Evolutionary conservation across 2,797 vertebrate genomes (phyloP), one percentile per base, ranked within the genome.

Genomic region (Cygnus olor): DNA sequence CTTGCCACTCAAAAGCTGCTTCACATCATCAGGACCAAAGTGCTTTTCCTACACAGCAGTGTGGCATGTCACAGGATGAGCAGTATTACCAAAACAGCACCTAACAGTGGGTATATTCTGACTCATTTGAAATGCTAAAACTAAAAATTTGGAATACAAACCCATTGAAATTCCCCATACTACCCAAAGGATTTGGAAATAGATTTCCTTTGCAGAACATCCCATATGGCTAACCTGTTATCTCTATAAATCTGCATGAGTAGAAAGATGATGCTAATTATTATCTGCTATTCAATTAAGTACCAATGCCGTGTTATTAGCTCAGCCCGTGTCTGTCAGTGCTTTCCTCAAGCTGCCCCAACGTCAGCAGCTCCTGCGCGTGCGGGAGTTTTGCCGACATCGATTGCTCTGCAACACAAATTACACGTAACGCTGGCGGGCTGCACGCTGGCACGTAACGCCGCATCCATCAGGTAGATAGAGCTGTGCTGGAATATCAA

Each of bases 401-500:
- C 0, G 0, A 69, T 5, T 32, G 54, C 78, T 60, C 66, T 2
- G 2, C 19, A 56, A 80, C 78, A 42, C 83, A 28, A 68, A 79
- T 32, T 32, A 87, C 4, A 1, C 40, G 24, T 34, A 16, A 21
- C 4, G 1, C 22, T 20, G 74, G 73, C 27, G 3, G 47, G 89
- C 84, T 51, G 40, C 1, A 0, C 51, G 0, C 58, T 58, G 74
- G 77, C 80, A 82, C 32, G 38, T 56, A 85, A 71, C 11, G 47
- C 45, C 47, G 18, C 66, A 80, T 84, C 89, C 90, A 91, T 73
- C 80, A 95, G 80, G 88, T 92, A 97, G 93, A 96, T 84, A 81
- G 51, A 90, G 66, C 85, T 83, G 40, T 66, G 9, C 95, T 96
- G 97, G 95, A 95, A 96, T 95, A 95, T 66, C 91, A 91, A 86